Evolutionary conservation across 2,888 invertebrate species (phyloP).

Genomic region (Ligdia adustata): DNA sequence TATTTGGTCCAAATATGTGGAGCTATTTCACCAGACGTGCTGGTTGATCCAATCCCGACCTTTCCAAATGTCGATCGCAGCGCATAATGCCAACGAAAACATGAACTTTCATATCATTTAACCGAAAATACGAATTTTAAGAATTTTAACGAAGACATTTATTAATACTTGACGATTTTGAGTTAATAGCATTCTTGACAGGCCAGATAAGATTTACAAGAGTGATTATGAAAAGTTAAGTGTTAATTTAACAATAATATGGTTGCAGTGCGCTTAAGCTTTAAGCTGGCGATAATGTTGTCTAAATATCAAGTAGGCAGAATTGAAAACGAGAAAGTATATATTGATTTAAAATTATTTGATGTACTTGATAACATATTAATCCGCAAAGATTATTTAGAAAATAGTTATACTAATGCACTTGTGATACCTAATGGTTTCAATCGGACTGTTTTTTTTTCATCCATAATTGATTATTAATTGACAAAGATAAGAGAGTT

Average conservation of each 20-base stretch:
- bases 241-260: slow-evolving; percentile 7
- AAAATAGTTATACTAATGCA: no score
- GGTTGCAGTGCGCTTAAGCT: not conserved
- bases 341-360: no score
- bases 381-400: no score
- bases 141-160: slow-evolving; percentile 51
- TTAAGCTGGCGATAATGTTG: not conserved
- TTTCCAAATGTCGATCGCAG: slow-evolving; percentile 40
- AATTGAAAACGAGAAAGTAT: no score
- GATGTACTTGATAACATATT: no score
- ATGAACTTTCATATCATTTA: slow-evolving; percentile 29
- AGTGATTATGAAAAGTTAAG: slow-evolving; percentile 5
- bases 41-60: slow-evolving; percentile 30
- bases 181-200: slow-evolving; percentile 17
- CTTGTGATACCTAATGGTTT: no score
- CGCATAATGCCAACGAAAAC: slow-evolving; percentile 28
- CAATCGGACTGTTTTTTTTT: no score
- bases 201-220: slow-evolving; percentile 15
- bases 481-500: no score
- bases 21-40: slow-evolving; percentile 18
- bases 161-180: slow-evolving; percentile 11
- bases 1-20: slow-evolving; percentile 11
- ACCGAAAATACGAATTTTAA: slow-evolving; percentile 28
- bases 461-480: no score
- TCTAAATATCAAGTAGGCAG: not conserved